Conservation (phyloP, 2,888 invertebrate species). For the Rambutsinella grinnellia region DNA sequence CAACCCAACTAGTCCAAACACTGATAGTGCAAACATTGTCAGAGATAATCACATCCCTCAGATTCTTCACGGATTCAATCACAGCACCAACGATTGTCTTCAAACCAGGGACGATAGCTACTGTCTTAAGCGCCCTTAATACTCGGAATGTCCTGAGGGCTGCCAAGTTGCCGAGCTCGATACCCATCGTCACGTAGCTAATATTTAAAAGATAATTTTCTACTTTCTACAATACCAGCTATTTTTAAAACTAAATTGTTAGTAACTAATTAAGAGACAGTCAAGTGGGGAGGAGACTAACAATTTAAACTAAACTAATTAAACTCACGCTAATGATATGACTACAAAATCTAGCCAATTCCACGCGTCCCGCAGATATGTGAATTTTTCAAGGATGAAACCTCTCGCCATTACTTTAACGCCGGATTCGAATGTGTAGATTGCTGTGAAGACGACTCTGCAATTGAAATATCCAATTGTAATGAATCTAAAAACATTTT, state of each 20-base stretch:
- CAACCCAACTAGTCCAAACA: conserved; percentile 98
- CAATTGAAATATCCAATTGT: no score
- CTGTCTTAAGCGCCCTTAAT: conserved; percentile 96
- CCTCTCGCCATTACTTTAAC: conserved; percentile 99
- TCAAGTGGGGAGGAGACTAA: no score
- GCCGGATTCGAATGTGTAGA: conserved; percentile 99
- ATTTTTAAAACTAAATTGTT: no score
- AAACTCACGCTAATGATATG: no score
- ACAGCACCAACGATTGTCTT: no score
- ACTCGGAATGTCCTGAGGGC: conserved; percentile 99
- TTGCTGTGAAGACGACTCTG: conserved; percentile 99
- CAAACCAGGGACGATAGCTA: no score
- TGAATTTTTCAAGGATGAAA: conserved; percentile 99
- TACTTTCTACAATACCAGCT: no score
- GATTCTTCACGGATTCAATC: conserved; percentile 99
- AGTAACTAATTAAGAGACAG: no score
- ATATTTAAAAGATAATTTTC: no score
- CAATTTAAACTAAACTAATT: no score
- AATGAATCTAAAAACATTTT: background rate
- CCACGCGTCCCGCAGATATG: conserved; percentile 98
- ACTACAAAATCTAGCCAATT: conserved; percentile 92
- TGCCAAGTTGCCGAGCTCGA: conserved; percentile 98
- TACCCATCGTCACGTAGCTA: conserved; percentile 99
- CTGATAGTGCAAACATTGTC: conserved; percentile 98
- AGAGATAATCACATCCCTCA: conserved; percentile 99